Evolutionary conservation across 2,888 invertebrate species (phyloP), one percentile per base, ranked within the genome.

Genomic region (Chironomus riparius): DNA sequence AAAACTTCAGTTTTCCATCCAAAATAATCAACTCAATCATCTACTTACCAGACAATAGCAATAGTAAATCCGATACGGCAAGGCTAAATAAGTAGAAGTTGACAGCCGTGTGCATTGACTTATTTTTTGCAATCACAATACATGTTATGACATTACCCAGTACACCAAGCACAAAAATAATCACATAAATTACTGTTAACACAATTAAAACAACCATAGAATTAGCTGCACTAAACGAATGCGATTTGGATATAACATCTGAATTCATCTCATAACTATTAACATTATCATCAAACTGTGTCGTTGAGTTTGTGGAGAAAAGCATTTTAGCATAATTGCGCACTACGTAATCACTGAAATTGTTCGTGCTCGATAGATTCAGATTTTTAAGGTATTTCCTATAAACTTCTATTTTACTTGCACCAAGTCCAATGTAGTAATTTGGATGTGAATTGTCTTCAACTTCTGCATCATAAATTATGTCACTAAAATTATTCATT

Each of bases 61-160:
- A 83, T 10, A 92, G 83, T 15, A 93, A 84, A 82, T 93, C 93
- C 13, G 92, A 92, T 77, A 92, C 86, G 0, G 93, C 91, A 80
- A 92, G 84, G 81, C 90, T 92, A 83, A 92, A 92, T 71, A 93
- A 84, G 80, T 93, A 93, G 81, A 88, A 90, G 80, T 90, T 90
- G 0, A 89, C 89, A 0, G 89, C 89, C 5, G 89, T 89, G 79
- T 91, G 91, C 90, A 93, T 91, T 79, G 89, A 89, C 79, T 88
- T 88, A 82, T 92, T 92, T 70, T 87, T 85, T 6, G 88, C 86
- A 78, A 93, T 92, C 10, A 93, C 92, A 68, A 92, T 83, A 81
- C 92, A 92, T 1, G 92, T 93, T 79, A 89, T 88, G 69, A 90
- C 84, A 81, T 93, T 93, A 0, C 93, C 92, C 12, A 91, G 82